Conservation (phyloP, 2,888 invertebrate species). For the Apeira syringaria region DNA sequence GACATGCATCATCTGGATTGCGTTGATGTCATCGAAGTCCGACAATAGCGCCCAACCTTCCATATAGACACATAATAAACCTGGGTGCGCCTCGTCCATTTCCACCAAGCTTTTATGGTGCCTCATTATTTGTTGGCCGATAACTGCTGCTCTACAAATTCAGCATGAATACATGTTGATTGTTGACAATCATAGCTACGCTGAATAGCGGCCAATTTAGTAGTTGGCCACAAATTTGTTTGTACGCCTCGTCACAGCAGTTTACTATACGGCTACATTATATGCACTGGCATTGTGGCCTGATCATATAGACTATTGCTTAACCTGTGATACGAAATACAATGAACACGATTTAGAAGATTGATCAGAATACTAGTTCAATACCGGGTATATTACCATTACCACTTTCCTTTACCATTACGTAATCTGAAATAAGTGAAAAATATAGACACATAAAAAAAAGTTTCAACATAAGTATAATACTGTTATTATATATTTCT, state of each 20-base stretch:
- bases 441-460: too few species aligned
- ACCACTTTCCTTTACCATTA: too few species aligned
- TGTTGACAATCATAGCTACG: slow-evolving; percentile 20
- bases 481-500: background rate
- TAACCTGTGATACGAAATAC: background rate
- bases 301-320: slow-evolving; percentile 3
- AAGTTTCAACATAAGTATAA: too few species aligned
- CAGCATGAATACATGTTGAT: slow-evolving; percentile 7
- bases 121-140: slow-evolving; percentile 14
- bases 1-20: slow-evolving; percentile 4
- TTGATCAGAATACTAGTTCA: too few species aligned
- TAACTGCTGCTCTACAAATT: slow-evolving; percentile 4
- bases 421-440: too few species aligned
- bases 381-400: too few species aligned
- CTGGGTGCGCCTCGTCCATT: slow-evolving; percentile 16
- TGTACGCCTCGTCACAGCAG: slow-evolving; percentile 2
- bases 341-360: too few species aligned
- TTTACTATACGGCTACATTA: background rate
- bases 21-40: slow-evolving; percentile 5
- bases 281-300: too few species aligned
- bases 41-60: slow-evolving; percentile 13
- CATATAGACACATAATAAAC: background rate
- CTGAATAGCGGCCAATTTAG: slow-evolving; percentile 29
- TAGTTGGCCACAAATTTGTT: slow-evolving; percentile 26
- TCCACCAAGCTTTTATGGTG: slow-evolving; percentile 11